Evolutionary conservation across 1,140 invertebrate genomes (phyloP), one percentile per base, ranked within the genome.

Genomic region (Meloidogyne floridensis): DNA sequence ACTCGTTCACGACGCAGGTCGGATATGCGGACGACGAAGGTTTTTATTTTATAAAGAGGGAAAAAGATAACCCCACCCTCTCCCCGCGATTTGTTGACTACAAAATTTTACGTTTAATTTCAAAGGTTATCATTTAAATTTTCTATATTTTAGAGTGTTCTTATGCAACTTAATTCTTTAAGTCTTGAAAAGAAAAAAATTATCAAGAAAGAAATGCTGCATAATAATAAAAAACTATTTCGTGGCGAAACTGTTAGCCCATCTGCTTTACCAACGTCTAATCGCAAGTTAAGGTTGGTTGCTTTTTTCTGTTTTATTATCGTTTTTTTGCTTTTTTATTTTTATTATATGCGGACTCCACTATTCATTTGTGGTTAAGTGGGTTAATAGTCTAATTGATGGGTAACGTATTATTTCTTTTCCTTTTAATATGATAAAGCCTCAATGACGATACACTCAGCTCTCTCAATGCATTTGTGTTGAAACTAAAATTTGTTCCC

Each of bases 371-470:
- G 7, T 65, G 15, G 59, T n/a, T 65, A 2, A 65, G 15, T n/a
- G 15, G 59, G 2, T 65, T 65, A n/a, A 18, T 4, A 2, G 32
- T 32, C 2, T 32, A 32, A 32, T 47, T 47, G 5, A 6, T 1
- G 47, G 47, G 47, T 8, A 47, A 47, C 7, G 4, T 47, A 47
- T 6, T 47, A 8, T 47, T 47, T n/a, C 15, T n/a, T 15, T n/a
- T 6, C n/a, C 4, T 65, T 65, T 65, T 65, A n/a, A 65, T 4
- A 59, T 59, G 4, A 15, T 56, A 18, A 65, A n/a, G 59, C 59
- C 59, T n/a, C n/a, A 15, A 65, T 65, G 59, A 65, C n/a, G 59
- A 65, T 65, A 65, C 15, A 65, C 59, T 65, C 59, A 65, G 59
- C 59, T 65, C 59, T 65, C 59, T 65, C 15, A 65, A 15, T 5